Base-by-base conservation (phyloP, 2,113 vertebrate species). In the Tonatia bakeri region DNA sequence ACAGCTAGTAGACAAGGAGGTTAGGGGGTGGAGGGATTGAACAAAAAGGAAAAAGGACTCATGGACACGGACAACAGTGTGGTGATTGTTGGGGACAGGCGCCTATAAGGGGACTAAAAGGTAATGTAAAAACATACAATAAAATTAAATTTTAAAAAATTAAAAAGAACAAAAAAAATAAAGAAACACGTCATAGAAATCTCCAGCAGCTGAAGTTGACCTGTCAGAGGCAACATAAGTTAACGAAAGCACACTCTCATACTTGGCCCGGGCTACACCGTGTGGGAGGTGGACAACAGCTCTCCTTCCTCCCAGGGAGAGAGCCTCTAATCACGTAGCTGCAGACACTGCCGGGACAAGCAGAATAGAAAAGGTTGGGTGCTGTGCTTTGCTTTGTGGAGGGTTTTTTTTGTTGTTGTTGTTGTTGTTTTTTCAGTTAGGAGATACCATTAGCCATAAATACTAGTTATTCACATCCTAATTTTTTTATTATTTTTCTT, bases 301-400 rank as follows among this genome's bases (percentile, higher is more conserved):
- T n/a, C 16, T 31, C 28, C 64, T 50, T 54, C 70, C 26, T 22
- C 69, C 17, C 54, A 59, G 38, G 31, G 1, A 13, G 17, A 16
- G 5, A 76, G 40, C 1, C 22, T 15, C 70, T 6, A 0, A 70
- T 14, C 13, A 1, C 0, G 0, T 1, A 36, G 20, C 52, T 70
- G 56, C 61, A 64, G 17, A 80, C 12, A 10, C 69, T 24, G 45
- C 61, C 67, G 28, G 13, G 7, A n/a, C 67, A 67, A 56, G 36
- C 31, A 14, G 22, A 59, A 67, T 7, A 67, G 76, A 83, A 67
- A 40, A 82, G 24, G 14, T 5, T 12, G 9, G 47, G 26, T n/a
- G 24, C 36, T 50, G 4, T 54, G 24, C 69, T 92, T 43, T 59
- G 38, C 28, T 52, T 76, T 47, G 17, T 43, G n/a, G n/a, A n/a